Percentiles rank a stretch among this genome's conserved stretches.
These are phyloP conservation scores for Siderastrea siderea DNA, from an alignment of 92 coral and sea anemone genomes.

Conservation along the genomic window DNA sequence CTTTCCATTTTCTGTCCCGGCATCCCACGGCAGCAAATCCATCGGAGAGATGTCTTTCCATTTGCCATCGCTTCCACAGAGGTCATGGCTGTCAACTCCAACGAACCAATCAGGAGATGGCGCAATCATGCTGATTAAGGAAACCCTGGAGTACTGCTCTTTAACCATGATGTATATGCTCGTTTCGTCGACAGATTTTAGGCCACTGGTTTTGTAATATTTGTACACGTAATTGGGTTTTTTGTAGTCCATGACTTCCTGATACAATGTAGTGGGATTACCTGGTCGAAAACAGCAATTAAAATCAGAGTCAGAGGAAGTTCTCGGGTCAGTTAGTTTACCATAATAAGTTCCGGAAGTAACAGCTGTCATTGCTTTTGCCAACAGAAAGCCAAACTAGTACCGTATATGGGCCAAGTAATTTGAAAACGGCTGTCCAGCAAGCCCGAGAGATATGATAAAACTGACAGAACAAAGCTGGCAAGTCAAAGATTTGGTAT, in stretches of 20 bases:
- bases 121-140: constrained; percentile 60
- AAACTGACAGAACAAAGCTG: no score
- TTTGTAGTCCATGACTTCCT: constrained; percentile 28
- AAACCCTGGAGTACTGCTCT: constrained; percentile 36
- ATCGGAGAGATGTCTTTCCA: constrained; percentile 3
- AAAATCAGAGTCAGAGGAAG: neutral
- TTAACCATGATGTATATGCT: constrained; percentile 29
- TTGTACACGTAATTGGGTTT: constrained; percentile 6
- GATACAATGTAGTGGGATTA: constrained; percentile 5
- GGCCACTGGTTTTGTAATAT: neutral
- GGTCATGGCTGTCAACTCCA: constrained; percentile 48
- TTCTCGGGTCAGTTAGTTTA: no score
- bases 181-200: neutral
- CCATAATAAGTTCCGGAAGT: no score
- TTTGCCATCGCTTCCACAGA: constrained; percentile 44
- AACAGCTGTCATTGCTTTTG: no score
- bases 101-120: constrained; percentile 80
- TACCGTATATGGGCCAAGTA: no score
- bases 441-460: no score
- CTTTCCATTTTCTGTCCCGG: constrained; percentile 58
- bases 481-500: no score
- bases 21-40: constrained; percentile 51
- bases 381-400: no score
- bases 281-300: constrained; percentile 6
- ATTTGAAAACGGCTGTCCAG: no score